Conservation (phyloP, 2,888 invertebrate species). For the Cryptus armator region DNA sequence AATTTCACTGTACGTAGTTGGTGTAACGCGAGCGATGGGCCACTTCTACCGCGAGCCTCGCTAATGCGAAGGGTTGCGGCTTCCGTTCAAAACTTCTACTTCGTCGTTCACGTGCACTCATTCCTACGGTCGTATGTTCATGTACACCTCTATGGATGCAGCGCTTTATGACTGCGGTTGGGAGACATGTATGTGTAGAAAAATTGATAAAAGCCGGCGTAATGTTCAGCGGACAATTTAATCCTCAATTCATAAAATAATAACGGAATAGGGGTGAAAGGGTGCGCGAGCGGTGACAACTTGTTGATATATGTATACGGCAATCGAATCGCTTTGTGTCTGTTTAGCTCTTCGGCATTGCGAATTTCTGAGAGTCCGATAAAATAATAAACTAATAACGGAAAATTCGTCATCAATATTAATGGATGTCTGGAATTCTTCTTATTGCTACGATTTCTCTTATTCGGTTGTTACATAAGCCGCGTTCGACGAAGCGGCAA, state of each 20-base stretch:
- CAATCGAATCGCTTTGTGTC: too few relatives aligned
- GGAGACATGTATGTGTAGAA: background rate
- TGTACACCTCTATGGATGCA: background rate
- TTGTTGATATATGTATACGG: too few relatives aligned
- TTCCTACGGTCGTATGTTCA: background rate
- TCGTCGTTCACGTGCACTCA: background rate
- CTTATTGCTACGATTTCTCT: too few relatives aligned
- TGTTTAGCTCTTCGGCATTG: too few relatives aligned
- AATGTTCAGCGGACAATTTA: background rate
- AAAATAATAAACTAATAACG: too few relatives aligned
- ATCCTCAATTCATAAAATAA: background rate
- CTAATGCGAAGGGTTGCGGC: conserved; percentile 79
- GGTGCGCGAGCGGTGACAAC: too few relatives aligned
- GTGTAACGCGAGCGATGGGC: conserved; percentile 66
- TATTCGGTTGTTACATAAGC: background rate
- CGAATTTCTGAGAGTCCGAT: too few relatives aligned
- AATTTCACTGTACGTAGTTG: conserved; percentile 79
- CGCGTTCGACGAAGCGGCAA: background rate
- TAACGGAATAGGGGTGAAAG: background rate
- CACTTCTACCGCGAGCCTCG: conserved; percentile 60
- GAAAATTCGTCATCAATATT: too few relatives aligned
- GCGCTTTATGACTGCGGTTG: background rate
- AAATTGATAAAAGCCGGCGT: conserved; percentile 4
- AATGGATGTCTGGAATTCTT: too few relatives aligned
- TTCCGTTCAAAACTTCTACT: conserved; percentile 44